A percentile compares a stretch with the other conserved stretches of the same genome.
Evolutionary conservation across 2,797 vertebrate species (phyloP).

Genomic region (Nyctalus aviator): DNA sequence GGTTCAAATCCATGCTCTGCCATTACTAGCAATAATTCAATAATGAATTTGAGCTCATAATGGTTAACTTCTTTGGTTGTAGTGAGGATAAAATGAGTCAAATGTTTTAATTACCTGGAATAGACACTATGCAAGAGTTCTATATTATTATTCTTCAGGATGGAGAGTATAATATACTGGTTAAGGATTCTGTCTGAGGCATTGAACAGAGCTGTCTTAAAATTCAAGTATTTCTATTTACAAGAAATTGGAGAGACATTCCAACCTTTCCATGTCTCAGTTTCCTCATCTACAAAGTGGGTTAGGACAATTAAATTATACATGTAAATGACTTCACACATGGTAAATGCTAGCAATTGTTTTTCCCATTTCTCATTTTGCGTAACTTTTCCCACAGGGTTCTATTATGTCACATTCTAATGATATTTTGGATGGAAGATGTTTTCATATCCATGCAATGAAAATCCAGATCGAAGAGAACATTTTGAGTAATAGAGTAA

Average conservation of each 20-base stretch:
- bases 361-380: not conserved
- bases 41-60: not conserved
- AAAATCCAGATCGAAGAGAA: not conserved
- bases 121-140: not conserved
- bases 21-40: not conserved
- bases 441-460: not conserved
- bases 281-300: slow-evolving; percentile 26
- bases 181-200: not conserved
- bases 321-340: not conserved
- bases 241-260: not conserved
- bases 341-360: not conserved
- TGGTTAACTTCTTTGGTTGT: not conserved
- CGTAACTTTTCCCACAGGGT: not conserved
- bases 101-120: not conserved
- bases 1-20: not conserved
- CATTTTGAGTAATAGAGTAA: not conserved
- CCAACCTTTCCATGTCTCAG: not conserved
- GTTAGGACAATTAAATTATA: not conserved
- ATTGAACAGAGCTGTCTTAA: not conserved
- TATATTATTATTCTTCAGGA: not conserved
- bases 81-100: not conserved
- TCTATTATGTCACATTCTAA: not conserved
- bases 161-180: not conserved
- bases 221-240: not conserved
- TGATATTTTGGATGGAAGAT: not conserved